These are phyloP conservation scores for Premnoplex brunnescens DNA, from an alignment of 2,797 vertebrate species.

Conservation along the genomic window DNA sequence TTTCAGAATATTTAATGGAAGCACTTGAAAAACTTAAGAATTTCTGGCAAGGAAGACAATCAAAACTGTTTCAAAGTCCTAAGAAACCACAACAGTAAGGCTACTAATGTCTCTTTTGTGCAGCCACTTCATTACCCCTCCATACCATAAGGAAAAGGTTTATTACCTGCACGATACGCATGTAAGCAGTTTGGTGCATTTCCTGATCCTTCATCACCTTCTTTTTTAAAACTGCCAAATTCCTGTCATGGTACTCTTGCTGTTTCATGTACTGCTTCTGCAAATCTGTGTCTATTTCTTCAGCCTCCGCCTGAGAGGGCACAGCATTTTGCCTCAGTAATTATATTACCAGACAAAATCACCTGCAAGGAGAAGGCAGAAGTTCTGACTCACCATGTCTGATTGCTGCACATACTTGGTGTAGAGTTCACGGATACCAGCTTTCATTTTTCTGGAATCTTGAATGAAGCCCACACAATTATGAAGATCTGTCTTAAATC, in stretches of 20 bases:
- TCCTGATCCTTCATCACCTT: constrained; percentile 81
- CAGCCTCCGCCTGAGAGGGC: constrained; percentile 80
- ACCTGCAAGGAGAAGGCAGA: not conserved
- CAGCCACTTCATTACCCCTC: not conserved
- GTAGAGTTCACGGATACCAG: constrained; percentile 80
- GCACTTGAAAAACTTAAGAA: not conserved
- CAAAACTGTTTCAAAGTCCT: not conserved
- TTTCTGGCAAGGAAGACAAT: not conserved
- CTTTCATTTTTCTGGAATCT: constrained; percentile 86
- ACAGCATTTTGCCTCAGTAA: constrained; percentile 9
- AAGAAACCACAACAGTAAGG: not conserved
- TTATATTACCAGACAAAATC: not conserved
- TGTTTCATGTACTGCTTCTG: constrained; percentile 79
- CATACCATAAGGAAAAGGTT: not conserved
- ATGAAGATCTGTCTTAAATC: constrained; percentile 88
- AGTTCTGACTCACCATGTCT: constrained; percentile 79
- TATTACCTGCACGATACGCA: constrained; percentile 86
- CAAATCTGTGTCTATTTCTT: constrained; percentile 76
- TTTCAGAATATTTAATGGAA: not conserved
- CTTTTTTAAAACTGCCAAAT: constrained; percentile 80
- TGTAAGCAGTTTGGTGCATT: constrained; percentile 79
- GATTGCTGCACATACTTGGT: constrained; percentile 77
- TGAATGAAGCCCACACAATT: constrained; percentile 83
- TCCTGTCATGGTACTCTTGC: constrained; percentile 83
- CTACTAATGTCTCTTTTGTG: not conserved